Conservation (phyloP, 2,888 invertebrate species). For the Dryobotodes eremita region DNA sequence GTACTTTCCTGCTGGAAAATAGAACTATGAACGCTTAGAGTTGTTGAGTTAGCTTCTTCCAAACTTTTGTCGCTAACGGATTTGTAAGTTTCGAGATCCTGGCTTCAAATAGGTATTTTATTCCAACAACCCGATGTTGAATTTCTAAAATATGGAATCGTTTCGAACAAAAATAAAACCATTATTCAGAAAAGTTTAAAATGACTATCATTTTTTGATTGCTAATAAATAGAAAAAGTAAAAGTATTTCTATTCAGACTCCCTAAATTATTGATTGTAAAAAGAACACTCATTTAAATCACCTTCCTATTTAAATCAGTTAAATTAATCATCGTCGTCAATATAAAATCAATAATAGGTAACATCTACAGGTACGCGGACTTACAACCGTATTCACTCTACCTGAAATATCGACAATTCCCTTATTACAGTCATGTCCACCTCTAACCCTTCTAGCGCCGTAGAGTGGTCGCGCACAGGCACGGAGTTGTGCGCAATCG, state of each 20-base stretch:
- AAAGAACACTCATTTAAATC: neutral
- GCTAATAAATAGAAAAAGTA: neutral
- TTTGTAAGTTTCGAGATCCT: slow-evolving; percentile 36
- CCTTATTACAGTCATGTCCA: slow-evolving; percentile 33
- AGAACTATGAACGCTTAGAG: slow-evolving; percentile 71
- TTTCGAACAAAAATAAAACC: slow-evolving; percentile 3
- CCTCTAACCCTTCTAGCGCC: slow-evolving; percentile 71
- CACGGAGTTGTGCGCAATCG: slow-evolving; percentile 82
- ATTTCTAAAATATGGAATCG: neutral
- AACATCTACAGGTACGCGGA: neutral
- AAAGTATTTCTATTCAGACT: neutral
- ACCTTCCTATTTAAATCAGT: neutral
- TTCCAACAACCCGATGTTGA: slow-evolving; percentile 7
- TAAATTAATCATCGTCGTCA: neutral
- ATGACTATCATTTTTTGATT: neutral
- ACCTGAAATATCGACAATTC: neutral
- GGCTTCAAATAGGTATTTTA: slow-evolving; percentile 39
- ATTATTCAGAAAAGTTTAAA: neutral
- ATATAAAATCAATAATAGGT: neutral
- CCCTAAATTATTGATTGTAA: neutral
- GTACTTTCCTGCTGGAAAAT: slow-evolving; percentile 74
- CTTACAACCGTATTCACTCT: neutral
- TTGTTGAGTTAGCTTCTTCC: slow-evolving; percentile 40
- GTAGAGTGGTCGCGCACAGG: slow-evolving; percentile 66
- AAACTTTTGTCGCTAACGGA: slow-evolving; percentile 55